phyloP scores from a whole-genome alignment of 2,888 invertebrate species.

The Mesoligia furuncula region DNA sequence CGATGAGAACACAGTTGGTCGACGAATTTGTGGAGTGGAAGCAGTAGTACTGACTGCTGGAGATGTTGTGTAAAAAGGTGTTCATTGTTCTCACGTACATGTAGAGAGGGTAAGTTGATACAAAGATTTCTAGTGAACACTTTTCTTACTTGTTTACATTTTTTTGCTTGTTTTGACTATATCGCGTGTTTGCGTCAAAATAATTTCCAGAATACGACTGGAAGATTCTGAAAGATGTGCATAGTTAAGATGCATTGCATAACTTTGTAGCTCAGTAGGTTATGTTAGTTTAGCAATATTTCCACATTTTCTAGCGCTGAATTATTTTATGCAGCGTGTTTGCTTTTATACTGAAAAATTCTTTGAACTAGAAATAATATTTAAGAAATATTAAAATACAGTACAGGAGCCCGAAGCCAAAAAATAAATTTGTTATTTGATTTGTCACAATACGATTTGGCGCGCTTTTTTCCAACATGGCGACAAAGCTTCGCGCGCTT shows the following conservation, averaged over 20 bases:
- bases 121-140: slow-evolving; percentile 34
- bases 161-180: slow-evolving; percentile 25
- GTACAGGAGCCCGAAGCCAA: slow-evolving; percentile 46
- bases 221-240: slow-evolving; percentile 4
- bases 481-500: slow-evolving; percentile 77
- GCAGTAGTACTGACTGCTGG: slow-evolving; percentile 2
- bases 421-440: slow-evolving; percentile 78
- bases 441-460: slow-evolving; percentile 80
- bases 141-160: slow-evolving; percentile 32
- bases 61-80: not conserved
- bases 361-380: not conserved
- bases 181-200: slow-evolving; percentile 31
- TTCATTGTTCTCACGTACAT: slow-evolving; percentile 32
- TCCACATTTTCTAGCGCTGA: slow-evolving; percentile 12
- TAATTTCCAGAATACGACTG: slow-evolving; percentile 31
- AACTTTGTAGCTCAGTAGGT: slow-evolving; percentile 24
- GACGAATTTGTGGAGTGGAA: not conserved
- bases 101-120: slow-evolving; percentile 21
- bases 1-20: not conserved
- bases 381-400: slow-evolving; percentile 14
- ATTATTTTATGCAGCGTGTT: slow-evolving; percentile 9
- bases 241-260: slow-evolving; percentile 27
- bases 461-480: slow-evolving; percentile 80
- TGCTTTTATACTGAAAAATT: slow-evolving; percentile 1
- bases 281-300: slow-evolving; percentile 19